phyloP scores from a whole-genome alignment of 2,888 invertebrate genomes.

The Eucriotettix oculatus region DNA sequence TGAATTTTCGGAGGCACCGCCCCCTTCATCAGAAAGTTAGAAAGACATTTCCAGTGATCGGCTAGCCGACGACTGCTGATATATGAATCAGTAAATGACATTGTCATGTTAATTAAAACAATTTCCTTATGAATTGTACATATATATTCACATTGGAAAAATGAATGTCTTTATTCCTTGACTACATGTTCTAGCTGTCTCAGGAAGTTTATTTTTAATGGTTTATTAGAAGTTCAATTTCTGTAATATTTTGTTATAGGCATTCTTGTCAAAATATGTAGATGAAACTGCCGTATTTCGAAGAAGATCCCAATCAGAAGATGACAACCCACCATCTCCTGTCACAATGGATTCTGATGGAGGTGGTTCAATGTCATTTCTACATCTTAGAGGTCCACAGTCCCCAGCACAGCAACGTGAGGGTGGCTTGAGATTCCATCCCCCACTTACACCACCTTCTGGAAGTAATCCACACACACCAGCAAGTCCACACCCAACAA shows the following conservation, averaged over 20 bases:
- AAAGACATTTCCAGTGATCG: too few relatives aligned
- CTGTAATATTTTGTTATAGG: constrained; percentile 26
- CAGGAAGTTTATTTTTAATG: too few relatives aligned
- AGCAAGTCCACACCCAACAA: constrained; percentile 56
- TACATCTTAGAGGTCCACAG: constrained; percentile 42
- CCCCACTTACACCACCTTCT: constrained; percentile 67
- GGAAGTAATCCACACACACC: constrained; percentile 73
- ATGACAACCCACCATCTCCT: constrained; percentile 92
- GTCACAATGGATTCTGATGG: constrained; percentile 58
- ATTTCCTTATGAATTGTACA: too few relatives aligned
- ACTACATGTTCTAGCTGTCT: too few relatives aligned
- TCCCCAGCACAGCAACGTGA: constrained; percentile 45
- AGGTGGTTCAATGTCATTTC: constrained; percentile 24
- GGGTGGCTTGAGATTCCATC: constrained; percentile 62
- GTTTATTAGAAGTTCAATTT: too few relatives aligned
- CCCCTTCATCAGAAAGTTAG: too few relatives aligned
- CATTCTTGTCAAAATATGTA: constrained; percentile 83
- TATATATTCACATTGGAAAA: too few relatives aligned
- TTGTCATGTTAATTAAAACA: too few relatives aligned
- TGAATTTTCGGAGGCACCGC: too few relatives aligned
- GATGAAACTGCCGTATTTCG: constrained; percentile 75
- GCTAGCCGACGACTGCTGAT: too few relatives aligned
- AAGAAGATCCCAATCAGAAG: constrained; percentile 75
- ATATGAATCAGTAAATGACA: too few relatives aligned
- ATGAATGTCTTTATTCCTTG: too few relatives aligned